Evolutionary conservation across 2,113 vertebrate genomes (phyloP).

Genomic region (Cyphomyrus discorhynchus): DNA sequence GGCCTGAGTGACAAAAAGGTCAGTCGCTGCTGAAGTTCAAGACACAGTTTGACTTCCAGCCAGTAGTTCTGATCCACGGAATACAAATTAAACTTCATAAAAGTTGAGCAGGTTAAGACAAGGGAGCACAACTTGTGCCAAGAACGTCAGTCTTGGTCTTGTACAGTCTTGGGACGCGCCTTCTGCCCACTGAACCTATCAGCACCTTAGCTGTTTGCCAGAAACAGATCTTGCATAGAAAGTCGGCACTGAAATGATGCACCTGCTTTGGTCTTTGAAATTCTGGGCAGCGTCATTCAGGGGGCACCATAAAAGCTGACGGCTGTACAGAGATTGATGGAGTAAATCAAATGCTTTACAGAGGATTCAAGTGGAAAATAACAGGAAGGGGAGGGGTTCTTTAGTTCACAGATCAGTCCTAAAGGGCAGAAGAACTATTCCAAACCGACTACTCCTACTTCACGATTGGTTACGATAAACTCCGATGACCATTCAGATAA

Average conservation of each 20-base stretch:
- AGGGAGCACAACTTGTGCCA: neutral
- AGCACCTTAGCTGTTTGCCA: neutral
- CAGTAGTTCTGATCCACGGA: neutral
- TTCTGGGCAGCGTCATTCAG: neutral
- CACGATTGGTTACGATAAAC: neutral
- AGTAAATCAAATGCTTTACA: neutral
- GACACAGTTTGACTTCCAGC: neutral
- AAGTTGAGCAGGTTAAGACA: neutral
- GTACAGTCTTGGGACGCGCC: neutral
- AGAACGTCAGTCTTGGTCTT: neutral
- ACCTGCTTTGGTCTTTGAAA: neutral
- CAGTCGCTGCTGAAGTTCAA: constrained; percentile 12
- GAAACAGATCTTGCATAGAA: neutral
- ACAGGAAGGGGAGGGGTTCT: neutral
- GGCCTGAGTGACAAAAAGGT: constrained; percentile 98
- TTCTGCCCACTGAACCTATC: neutral
- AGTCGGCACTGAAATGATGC: neutral
- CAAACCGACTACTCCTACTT: neutral
- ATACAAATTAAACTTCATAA: neutral
- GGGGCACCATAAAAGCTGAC: neutral
- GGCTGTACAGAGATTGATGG: neutral
- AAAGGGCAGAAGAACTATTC: neutral
- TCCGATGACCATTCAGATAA: neutral
- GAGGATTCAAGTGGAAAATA: neutral
- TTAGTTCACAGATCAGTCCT: neutral